A percentile compares a stretch with the other conserved stretches of the same genome.
Evolutionary conservation across 2,797 vertebrate species (phyloP).

Genomic region (Lithobates pipiens): DNA sequence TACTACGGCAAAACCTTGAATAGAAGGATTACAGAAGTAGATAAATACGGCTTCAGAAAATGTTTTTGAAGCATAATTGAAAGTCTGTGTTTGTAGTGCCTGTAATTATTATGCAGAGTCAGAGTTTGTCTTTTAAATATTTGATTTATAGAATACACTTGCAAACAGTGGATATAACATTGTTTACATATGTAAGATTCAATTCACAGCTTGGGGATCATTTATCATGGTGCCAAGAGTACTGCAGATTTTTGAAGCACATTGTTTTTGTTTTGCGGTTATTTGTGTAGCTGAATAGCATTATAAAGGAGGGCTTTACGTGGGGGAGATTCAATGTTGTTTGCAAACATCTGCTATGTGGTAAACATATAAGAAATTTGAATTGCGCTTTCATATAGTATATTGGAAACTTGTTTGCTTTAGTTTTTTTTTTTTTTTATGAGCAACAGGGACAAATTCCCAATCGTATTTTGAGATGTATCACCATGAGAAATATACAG

Average conservation of each 20-base stretch:
- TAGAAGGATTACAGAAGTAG: conserved; percentile 11
- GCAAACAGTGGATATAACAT: conserved; percentile 30
- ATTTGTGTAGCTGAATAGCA: background rate
- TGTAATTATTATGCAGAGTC: conserved; percentile 49
- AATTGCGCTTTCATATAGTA: too few relatives aligned
- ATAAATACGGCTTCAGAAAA: conserved; percentile 16
- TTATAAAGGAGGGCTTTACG: background rate
- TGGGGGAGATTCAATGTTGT: background rate
- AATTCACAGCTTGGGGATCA: conserved; percentile 14
- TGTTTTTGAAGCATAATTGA: conserved; percentile 7
- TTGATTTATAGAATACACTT: conserved; percentile 49
- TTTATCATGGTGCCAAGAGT: conserved; percentile 44
- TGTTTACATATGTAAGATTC: conserved; percentile 42
- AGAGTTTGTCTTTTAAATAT: conserved; percentile 39
- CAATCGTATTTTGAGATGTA: too few relatives aligned
- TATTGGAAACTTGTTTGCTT: too few relatives aligned
- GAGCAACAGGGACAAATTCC: too few relatives aligned
- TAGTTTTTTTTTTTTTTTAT: too few relatives aligned
- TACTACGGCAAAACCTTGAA: conserved; percentile 7
- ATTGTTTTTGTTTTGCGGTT: conserved; percentile 6
- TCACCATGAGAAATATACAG: too few relatives aligned
- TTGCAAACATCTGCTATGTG: background rate
- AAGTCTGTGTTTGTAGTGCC: conserved; percentile 26
- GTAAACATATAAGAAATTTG: background rate
- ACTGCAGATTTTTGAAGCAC: conserved; percentile 10